Evolutionary conservation across 2,797 vertebrate species (phyloP).

Genomic region (Neoniphon sammara): DNA sequence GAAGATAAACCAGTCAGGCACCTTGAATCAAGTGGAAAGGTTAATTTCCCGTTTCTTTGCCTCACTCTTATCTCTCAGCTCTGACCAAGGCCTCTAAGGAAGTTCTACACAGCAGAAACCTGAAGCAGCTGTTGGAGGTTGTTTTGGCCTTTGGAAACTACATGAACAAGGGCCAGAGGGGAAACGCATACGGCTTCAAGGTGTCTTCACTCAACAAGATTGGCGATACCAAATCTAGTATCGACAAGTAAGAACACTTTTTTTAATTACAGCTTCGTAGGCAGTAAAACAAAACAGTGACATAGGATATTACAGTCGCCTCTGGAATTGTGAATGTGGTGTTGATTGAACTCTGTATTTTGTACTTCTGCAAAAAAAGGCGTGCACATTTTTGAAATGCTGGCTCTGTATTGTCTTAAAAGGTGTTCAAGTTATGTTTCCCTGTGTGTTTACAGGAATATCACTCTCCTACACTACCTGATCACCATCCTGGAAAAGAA

Average conservation of each 20-base stretch:
- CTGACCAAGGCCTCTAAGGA: slow-evolving; percentile 91
- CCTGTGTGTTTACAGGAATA: slow-evolving; percentile 85
- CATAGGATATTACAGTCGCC: slow-evolving; percentile 29
- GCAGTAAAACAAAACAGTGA: slow-evolving; percentile 4
- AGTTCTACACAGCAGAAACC: slow-evolving; percentile 89
- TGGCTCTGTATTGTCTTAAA: background rate
- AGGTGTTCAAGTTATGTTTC: background rate
- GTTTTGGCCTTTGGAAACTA: slow-evolving; percentile 99
- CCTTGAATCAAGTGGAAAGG: background rate
- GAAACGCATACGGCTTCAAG: slow-evolving; percentile 97
- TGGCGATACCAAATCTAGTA: slow-evolving; percentile 97
- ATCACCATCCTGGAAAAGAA: slow-evolving; percentile 98
- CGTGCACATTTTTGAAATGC: background rate
- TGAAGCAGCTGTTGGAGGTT: slow-evolving; percentile 96
- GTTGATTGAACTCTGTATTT: slow-evolving; percentile 14
- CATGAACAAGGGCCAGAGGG: slow-evolving; percentile 99
- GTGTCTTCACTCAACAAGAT: slow-evolving; percentile 99
- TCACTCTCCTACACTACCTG: slow-evolving; percentile 98
- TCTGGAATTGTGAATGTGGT: slow-evolving; percentile 18
- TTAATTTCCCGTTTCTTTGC: background rate
- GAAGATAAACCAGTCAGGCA: background rate
- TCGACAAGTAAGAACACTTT: slow-evolving; percentile 92
- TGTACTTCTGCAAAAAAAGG: slow-evolving; percentile 15
- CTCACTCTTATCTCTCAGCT: slow-evolving; percentile 76
- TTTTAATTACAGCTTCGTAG: background rate